Percentiles rank a stretch among this genome's conserved stretches.
phyloP scores from a whole-genome alignment of 2,888 invertebrate species.

The Cheilosia scutellata region DNA sequence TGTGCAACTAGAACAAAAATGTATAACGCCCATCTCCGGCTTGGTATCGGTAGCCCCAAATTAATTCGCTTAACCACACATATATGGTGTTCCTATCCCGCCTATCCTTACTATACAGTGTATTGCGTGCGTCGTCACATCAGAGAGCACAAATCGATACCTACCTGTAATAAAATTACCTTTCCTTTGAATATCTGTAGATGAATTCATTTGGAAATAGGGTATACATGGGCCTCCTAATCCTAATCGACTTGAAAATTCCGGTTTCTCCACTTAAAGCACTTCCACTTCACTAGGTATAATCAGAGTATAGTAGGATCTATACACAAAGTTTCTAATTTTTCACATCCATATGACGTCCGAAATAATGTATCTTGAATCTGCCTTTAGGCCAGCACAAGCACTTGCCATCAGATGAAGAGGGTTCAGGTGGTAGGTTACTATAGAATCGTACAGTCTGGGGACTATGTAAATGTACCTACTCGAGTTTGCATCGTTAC shows the following conservation, averaged over 20 bases:
- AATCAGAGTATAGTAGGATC: background rate
- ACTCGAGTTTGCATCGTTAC: slow-evolving; percentile 50
- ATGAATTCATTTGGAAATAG: slow-evolving; percentile 68
- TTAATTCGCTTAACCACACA: no score
- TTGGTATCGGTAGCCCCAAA: no score
- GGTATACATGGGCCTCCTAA: slow-evolving; percentile 61
- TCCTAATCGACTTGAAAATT: slow-evolving; percentile 70
- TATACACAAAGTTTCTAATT: slow-evolving; percentile 51
- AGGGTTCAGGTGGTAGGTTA: no score
- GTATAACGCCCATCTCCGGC: no score
- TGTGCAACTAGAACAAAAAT: no score
- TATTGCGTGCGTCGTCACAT: no score
- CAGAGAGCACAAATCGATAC: slow-evolving; percentile 2
- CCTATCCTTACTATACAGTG: no score
- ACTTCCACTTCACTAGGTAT: slow-evolving; percentile 2
- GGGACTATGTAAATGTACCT: slow-evolving; percentile 64
- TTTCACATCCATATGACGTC: slow-evolving; percentile 66
- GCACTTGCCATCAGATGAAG: background rate
- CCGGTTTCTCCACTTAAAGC: slow-evolving; percentile 12
- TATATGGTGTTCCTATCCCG: no score
- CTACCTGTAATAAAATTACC: slow-evolving; percentile 60
- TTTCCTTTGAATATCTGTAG: slow-evolving; percentile 36
- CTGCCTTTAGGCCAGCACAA: background rate
- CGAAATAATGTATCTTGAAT: slow-evolving; percentile 41
- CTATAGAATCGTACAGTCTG: slow-evolving; percentile 18